Conservation (phyloP, 1,140 invertebrate genomes). For the Dinoponera quadriceps region DNA sequence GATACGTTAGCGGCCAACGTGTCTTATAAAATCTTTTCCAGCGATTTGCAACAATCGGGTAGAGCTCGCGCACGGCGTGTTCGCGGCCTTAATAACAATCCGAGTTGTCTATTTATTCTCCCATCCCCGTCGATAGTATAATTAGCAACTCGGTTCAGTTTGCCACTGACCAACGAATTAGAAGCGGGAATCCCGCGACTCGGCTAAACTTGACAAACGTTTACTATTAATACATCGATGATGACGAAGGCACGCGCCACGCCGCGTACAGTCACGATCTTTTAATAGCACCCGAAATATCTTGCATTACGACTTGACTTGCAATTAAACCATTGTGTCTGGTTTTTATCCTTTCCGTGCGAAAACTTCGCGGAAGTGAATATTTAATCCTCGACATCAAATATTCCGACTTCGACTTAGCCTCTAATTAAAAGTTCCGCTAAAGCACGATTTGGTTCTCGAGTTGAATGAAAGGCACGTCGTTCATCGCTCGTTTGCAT, state of each 20-base stretch:
- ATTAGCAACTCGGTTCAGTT: constrained; percentile 34
- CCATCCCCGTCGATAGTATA: constrained; percentile 17
- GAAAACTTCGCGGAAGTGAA: not conserved
- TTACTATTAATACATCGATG: constrained; percentile 35
- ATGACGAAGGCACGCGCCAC: constrained; percentile 16
- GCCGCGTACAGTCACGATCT: not conserved
- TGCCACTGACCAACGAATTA: constrained; percentile 37
- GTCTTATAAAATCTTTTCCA: no score
- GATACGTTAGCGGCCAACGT: no score
- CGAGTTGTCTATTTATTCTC: constrained; percentile 36
- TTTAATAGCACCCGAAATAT: constrained; percentile 7
- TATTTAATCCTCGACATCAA: no score
- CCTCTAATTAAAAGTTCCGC: no score
- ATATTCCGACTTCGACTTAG: no score
- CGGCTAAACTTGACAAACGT: constrained; percentile 47
- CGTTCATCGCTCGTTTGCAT: no score
- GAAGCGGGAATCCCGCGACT: constrained; percentile 38
- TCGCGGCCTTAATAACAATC: constrained; percentile 24
- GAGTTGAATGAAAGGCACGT: no score
- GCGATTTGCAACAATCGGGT: not conserved
- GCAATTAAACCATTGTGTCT: no score
- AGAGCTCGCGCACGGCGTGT: not conserved
- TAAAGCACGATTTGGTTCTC: no score
- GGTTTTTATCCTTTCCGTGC: not conserved
- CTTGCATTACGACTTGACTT: no score